Conservation (phyloP, 2,888 invertebrate species). For the Nineta flava region DNA sequence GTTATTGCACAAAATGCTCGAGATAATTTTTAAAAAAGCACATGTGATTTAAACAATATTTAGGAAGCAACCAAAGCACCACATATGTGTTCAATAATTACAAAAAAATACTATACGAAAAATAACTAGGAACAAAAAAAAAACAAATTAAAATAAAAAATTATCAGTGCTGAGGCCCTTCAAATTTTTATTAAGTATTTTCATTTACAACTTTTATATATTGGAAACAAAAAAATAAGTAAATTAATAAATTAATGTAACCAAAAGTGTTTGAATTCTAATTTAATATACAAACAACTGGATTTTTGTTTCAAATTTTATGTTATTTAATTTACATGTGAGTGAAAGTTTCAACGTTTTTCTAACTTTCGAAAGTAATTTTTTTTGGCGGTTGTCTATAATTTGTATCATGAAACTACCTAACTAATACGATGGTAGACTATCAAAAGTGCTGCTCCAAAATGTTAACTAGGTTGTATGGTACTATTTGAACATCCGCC, state of each 20-base stretch:
- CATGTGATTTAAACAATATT: constrained; percentile 1
- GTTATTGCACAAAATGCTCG: neutral
- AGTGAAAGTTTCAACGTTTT: too few relatives aligned
- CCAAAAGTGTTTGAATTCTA: neutral
- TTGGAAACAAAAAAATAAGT: neutral
- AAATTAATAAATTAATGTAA: neutral
- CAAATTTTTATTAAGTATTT: neutral
- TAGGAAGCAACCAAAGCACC: constrained; percentile 5
- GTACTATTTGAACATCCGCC: too few relatives aligned
- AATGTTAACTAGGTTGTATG: too few relatives aligned
- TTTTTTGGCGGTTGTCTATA: too few relatives aligned
- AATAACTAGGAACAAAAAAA: neutral
- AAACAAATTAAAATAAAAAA: neutral
- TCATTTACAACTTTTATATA: neutral
- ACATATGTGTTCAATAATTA: constrained; percentile 4
- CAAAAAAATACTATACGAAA: neutral
- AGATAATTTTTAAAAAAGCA: neutral
- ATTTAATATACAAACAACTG: neutral
- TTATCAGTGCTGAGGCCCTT: constrained; percentile 1
- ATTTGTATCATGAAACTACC: too few relatives aligned
- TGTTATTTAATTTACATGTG: too few relatives aligned
- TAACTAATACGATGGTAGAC: too few relatives aligned
- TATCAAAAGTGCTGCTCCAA: too few relatives aligned
- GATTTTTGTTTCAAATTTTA: too few relatives aligned
- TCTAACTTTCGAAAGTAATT: too few relatives aligned